Evolutionary conservation across 2,888 invertebrate species (phyloP), one percentile per base, ranked within the genome.

Genomic region (Xestoiulus laeticollis): DNA sequence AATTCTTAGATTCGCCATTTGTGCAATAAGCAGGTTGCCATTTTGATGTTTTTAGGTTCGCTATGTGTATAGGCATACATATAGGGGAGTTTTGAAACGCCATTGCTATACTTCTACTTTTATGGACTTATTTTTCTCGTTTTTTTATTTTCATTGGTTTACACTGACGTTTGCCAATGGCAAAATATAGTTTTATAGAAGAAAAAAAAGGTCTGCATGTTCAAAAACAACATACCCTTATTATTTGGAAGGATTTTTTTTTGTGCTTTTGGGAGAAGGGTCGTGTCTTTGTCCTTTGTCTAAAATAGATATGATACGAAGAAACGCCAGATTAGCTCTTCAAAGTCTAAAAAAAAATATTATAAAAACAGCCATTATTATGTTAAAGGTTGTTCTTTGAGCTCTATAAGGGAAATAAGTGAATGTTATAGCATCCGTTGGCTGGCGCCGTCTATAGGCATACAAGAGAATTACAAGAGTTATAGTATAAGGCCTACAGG

Each of bases 111-210:
- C 38, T 44, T 85, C n/a, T 85, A n/a, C 12, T 85, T 85, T 85
- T 85, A 85, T 85, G 85, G 85, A 85, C 38, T 85, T 85, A 43
- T 44, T 85, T 85, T 38, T 78, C 78, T 78, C 78, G 30, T 30
- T 78, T 38, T 38, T 78, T 78, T 78, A 78, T 78, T 30, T 78
- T 30, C 78, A 16, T 30, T 78, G 78, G 78, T 78, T 48, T 22
- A 6, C 59, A 8, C 14, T 30, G 14, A 19, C 48, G 48, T 48
- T 19, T 19, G 16, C 78, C 78, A 78, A 30, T 30, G 78, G 78
- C 30, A 4, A 32, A 19, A 78, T 30, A 30, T 30, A 16, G 14
- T 38, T 30, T 78, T 14, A 78, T 78, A 30, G 78, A 30, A 14
- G 16, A 48, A 48, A 30, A 78, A 68, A 78, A 78, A 26, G 14